Conservation (phyloP, 2,797 vertebrate species). For the Microcaecilia unicolor region DNA sequence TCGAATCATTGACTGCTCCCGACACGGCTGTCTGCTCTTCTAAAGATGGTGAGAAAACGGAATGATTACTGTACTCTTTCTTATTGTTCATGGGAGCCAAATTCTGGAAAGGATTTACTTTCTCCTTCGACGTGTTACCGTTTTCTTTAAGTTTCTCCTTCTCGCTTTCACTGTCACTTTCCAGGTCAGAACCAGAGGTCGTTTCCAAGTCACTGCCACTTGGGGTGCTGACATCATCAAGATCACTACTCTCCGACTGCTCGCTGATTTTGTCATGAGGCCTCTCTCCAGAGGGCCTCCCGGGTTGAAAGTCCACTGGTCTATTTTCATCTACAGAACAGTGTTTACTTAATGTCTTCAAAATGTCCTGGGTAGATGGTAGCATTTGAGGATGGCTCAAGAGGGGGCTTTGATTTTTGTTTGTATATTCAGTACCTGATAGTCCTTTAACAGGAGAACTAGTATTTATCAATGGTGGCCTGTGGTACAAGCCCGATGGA, state of each 20-base stretch:
- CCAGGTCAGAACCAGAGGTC: slow-evolving; percentile 95
- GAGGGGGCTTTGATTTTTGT: slow-evolving; percentile 80
- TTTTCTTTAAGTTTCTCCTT: slow-evolving; percentile 84
- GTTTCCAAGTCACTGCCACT: slow-evolving; percentile 96
- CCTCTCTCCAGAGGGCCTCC: slow-evolving; percentile 77
- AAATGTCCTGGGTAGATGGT: slow-evolving; percentile 82
- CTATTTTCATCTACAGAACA: slow-evolving; percentile 65
- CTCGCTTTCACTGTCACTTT: slow-evolving; percentile 96
- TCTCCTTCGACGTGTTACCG: slow-evolving; percentile 87
- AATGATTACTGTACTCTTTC: slow-evolving; percentile 81
- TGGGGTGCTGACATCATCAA: slow-evolving; percentile 93
- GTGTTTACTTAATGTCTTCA: slow-evolving; percentile 88
- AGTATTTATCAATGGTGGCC: slow-evolving; percentile 85
- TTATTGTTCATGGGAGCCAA: slow-evolving; percentile 72
- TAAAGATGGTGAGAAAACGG: slow-evolving; percentile 80
- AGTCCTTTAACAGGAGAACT: slow-evolving; percentile 83
- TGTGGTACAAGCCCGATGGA: slow-evolving; percentile 95
- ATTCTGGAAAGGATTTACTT: slow-evolving; percentile 75
- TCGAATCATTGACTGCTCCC: slow-evolving; percentile 98
- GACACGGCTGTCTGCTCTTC: slow-evolving; percentile 94
- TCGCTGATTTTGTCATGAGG: slow-evolving; percentile 83
- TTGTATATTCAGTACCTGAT: slow-evolving; percentile 61
- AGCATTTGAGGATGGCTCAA: slow-evolving; percentile 78
- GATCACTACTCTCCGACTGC: slow-evolving; percentile 94
- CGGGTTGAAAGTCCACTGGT: slow-evolving; percentile 64